A percentile compares a stretch with the other conserved stretches of the same genome.
Conservation (phyloP, 1,140 invertebrate genomes). For the Hetaerina americana region DNA sequence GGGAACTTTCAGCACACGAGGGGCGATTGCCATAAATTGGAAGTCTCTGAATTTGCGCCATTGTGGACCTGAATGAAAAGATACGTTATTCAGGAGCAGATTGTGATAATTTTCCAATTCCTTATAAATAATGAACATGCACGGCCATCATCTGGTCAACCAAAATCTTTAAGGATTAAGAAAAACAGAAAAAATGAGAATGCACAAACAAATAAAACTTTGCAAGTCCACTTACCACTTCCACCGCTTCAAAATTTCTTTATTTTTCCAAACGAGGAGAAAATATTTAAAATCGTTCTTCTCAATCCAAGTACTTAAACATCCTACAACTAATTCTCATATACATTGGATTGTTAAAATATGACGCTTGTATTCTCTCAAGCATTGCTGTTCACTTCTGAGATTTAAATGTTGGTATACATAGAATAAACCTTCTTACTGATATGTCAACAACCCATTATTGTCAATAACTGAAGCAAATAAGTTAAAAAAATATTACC, state of each 20-base stretch:
- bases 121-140: neutral
- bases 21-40: constrained; percentile 51
- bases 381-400: neutral
- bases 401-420: no score
- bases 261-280: neutral
- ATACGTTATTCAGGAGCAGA: no score
- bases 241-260: neutral
- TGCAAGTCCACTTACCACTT: neutral
- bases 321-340: neutral
- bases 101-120: neutral
- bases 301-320: neutral
- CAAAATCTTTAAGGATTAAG: neutral
- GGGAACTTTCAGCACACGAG: constrained; percentile 49
- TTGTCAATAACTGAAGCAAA: no score
- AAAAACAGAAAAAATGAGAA: neutral
- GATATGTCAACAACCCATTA: no score
- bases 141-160: neutral
- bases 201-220: neutral
- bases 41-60: constrained; percentile 41
- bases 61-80: constrained; percentile 14
- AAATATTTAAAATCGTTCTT: neutral
- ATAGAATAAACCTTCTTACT: no score
- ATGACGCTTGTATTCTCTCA: neutral
- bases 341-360: neutral
- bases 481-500: no score